Percentiles rank a stretch among this genome's conserved stretches.
These are phyloP conservation scores for Apteryx mantelli DNA, from an alignment of 2,113 vertebrate genomes.

Conservation along the genomic window DNA sequence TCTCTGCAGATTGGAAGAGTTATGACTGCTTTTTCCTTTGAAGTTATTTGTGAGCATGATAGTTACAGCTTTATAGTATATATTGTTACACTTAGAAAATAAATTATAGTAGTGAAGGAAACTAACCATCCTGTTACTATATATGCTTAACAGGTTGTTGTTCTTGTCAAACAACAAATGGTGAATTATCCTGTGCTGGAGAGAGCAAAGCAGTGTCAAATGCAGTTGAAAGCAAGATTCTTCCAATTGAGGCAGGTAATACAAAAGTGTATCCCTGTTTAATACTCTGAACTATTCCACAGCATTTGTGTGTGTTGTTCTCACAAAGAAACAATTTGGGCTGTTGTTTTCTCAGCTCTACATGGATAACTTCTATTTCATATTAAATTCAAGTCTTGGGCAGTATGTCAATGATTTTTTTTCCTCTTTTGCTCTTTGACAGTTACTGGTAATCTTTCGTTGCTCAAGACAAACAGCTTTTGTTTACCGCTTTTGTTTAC, in stretches of 20 bases:
- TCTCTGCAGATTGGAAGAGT: not conserved
- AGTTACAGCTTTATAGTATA: not conserved
- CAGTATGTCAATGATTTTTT: not conserved
- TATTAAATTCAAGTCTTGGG: not conserved
- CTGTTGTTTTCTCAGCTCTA: not conserved
- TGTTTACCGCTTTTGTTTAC: too few species aligned
- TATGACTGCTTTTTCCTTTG: not conserved
- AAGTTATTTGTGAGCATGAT: not conserved
- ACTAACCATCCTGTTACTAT: not conserved
- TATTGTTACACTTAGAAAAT: not conserved
- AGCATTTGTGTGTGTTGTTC: not conserved
- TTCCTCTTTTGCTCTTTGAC: not conserved
- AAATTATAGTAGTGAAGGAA: not conserved
- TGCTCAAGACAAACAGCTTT: not conserved
- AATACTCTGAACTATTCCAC: not conserved
- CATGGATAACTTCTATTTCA: not conserved
- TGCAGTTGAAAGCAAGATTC: constrained; percentile 45
- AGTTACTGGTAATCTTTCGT: not conserved
- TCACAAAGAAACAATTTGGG: not conserved
- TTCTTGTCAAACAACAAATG: constrained; percentile 78
- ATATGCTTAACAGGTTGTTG: constrained; percentile 81
- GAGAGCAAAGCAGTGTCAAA: constrained; percentile 71
- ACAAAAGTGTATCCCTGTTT: not conserved
- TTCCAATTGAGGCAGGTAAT: constrained; percentile 81
- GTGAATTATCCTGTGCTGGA: constrained; percentile 67